phyloP scores from a whole-genome alignment of 2,888 invertebrate species.

The Sepiola atlantica region DNA sequence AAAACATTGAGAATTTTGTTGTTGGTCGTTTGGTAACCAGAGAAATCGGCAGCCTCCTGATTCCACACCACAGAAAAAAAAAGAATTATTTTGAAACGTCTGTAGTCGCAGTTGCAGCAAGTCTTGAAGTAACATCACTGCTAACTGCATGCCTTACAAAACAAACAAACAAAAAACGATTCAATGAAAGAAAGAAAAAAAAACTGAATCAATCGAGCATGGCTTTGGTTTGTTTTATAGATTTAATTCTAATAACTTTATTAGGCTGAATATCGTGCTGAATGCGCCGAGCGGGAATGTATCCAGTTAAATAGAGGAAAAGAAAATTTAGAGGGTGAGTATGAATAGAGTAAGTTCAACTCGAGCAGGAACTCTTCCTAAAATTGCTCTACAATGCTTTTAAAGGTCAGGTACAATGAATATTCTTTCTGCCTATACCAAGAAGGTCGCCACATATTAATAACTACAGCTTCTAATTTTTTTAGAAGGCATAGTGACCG shows the following conservation, averaged over 20 bases:
- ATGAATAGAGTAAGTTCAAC: background rate
- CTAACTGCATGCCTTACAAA: constrained; percentile 38
- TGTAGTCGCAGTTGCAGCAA: constrained; percentile 35
- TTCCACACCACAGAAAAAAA: background rate
- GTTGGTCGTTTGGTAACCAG: background rate
- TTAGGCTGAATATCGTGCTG: constrained; percentile 62
- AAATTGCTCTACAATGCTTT: background rate
- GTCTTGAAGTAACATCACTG: constrained; percentile 37
- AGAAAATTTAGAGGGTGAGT: constrained; percentile 63
- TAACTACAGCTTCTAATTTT: too few species aligned
- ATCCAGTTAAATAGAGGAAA: constrained; percentile 55
- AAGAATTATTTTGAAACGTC: background rate
- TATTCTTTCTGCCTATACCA: too few species aligned
- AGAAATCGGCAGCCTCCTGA: background rate
- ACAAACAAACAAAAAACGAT: background rate
- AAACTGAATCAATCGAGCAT: constrained; percentile 49
- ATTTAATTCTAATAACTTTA: constrained; percentile 51
- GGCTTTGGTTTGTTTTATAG: constrained; percentile 50
- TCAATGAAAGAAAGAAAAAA: background rate
- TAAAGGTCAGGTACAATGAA: too few species aligned
- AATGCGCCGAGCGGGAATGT: constrained; percentile 60
- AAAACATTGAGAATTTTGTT: background rate
- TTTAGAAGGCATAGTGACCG: too few species aligned
- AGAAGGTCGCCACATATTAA: too few species aligned
- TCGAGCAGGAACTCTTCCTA: background rate